These are phyloP conservation scores for Hydroisotoma schaefferi DNA, from an alignment of 2,888 invertebrate genomes.

Conservation along the genomic window DNA sequence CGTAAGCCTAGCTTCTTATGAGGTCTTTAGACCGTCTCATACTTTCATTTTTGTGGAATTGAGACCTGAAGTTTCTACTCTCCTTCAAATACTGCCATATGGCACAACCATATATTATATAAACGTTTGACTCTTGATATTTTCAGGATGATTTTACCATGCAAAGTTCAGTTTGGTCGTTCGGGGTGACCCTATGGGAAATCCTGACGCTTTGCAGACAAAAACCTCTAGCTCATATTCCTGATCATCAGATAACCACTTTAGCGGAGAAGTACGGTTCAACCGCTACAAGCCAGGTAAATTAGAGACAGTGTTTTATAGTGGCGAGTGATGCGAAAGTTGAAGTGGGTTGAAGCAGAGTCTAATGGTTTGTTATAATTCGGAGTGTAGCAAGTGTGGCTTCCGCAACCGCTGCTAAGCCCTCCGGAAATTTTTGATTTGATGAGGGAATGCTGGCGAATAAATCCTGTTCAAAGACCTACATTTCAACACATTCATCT, in stretches of 20 bases:
- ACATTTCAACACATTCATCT: constrained; percentile 66
- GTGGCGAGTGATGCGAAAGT: too few relatives aligned
- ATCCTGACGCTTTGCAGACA: constrained; percentile 61
- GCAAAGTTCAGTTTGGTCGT: constrained; percentile 63
- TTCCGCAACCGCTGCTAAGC: constrained; percentile 72
- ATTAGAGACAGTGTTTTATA: not conserved
- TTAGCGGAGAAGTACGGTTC: constrained; percentile 59
- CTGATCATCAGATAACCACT: constrained; percentile 62
- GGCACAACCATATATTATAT: too few relatives aligned
- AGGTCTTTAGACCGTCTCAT: too few relatives aligned
- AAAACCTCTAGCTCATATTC: constrained; percentile 61
- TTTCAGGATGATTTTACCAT: constrained; percentile 63
- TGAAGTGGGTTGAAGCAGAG: not conserved
- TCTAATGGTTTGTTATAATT: not conserved
- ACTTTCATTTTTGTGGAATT: not conserved
- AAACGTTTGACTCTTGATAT: not conserved
- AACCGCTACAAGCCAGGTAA: constrained; percentile 43
- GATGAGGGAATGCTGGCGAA: constrained; percentile 67
- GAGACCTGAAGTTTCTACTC: not conserved
- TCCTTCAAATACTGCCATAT: too few relatives aligned
- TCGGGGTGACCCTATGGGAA: constrained; percentile 65
- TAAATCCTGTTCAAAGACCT: constrained; percentile 60
- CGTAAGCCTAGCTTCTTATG: constrained; percentile 52
- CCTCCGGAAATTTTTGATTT: constrained; percentile 71
- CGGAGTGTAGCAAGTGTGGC: constrained; percentile 55